phyloP scores from a whole-genome alignment of 2,113 vertebrate genomes.

The Phyllopteryx taeniolatus region DNA sequence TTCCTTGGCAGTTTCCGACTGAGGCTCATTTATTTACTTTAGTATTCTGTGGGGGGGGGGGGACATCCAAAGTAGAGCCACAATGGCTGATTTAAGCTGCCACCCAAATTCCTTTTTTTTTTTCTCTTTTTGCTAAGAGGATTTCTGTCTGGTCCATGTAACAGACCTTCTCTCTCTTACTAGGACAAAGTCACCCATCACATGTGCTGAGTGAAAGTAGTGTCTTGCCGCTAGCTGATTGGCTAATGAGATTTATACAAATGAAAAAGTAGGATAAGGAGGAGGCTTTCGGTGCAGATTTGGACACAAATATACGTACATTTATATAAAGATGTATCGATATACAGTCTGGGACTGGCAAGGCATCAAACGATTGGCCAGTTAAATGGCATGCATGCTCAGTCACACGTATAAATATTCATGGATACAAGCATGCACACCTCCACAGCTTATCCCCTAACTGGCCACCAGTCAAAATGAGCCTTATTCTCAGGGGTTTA shows the following conservation, averaged over 20 bases:
- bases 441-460: conserved; percentile 59
- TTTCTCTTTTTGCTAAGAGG: conserved; percentile 65
- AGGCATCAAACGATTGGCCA: conserved; percentile 51
- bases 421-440: conserved; percentile 27
- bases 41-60: conserved; percentile 45
- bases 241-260: conserved; percentile 70
- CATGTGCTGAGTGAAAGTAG: conserved; percentile 47
- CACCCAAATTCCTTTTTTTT: conserved; percentile 67
- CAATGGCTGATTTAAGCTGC: conserved; percentile 73
- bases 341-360: conserved; percentile 45
- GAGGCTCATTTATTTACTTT: conserved; percentile 71
- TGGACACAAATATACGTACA: conserved; percentile 52
- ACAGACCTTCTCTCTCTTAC: conserved; percentile 57
- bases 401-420: conserved; percentile 15
- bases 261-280: conserved; percentile 56
- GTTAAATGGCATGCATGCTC: conserved; percentile 46
- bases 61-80: conserved; percentile 67
- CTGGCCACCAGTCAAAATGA: conserved; percentile 72
- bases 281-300: conserved; percentile 63
- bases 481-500: conserved; percentile 68
- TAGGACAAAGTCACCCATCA: conserved; percentile 65
- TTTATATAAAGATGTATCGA: background rate
- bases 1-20: conserved; percentile 39
- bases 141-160: conserved; percentile 74
- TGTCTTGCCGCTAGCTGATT: conserved; percentile 50